Evolutionary conservation across 1,140 invertebrate species (phyloP), one percentile per base, ranked within the genome.

Genomic region (Drosophila ogumai): DNA sequence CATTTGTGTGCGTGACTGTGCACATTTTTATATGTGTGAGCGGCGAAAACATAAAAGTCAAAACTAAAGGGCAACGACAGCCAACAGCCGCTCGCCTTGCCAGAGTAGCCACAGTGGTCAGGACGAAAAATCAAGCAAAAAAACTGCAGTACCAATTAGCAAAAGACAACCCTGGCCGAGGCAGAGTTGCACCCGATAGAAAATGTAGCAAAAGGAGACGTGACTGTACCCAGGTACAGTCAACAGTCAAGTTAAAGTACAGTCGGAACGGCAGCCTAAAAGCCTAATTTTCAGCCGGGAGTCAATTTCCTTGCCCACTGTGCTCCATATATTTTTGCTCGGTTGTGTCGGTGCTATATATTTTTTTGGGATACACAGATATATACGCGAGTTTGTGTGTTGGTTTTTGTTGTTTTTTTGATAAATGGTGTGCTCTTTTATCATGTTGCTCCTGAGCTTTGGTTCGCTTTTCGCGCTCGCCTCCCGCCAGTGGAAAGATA

Each of bases 361-460:
- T 88, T 80, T 71, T 82, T 77, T 77, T 55, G 74, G 74, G 71
- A 44, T 43, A 65, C 67, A 69, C 25, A 61, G 34, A 63, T 54
- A 54, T 50, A 43, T 52, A 43, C 43, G 43, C 31, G 47, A 57
- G 50, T 58, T 54, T 47, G 34, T 58, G 43, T 41, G 66, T 69
- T 58, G 55, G 75, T 67, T 77, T 75, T 75, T 58, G 72, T 66
- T 76, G 55, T 63, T 87, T 87, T 85, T 87, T 88, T 88, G 84
- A 88, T 88, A 88, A 88, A 88, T 88, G 85, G 81, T 75, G 85
- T 69, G 76, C 85, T 90, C 85, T 88, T 88, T 90, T 88, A 88
- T 90, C 85, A 88, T 88, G 81, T 90, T 84, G 77, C 85, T 88
- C 68, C 80, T 88, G 84, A 88, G 84, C 84, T 81, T 84, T 81